Evolutionary conservation across 2,113 vertebrate species (phyloP).

Genomic region (Engraulis encrasicolus): DNA sequence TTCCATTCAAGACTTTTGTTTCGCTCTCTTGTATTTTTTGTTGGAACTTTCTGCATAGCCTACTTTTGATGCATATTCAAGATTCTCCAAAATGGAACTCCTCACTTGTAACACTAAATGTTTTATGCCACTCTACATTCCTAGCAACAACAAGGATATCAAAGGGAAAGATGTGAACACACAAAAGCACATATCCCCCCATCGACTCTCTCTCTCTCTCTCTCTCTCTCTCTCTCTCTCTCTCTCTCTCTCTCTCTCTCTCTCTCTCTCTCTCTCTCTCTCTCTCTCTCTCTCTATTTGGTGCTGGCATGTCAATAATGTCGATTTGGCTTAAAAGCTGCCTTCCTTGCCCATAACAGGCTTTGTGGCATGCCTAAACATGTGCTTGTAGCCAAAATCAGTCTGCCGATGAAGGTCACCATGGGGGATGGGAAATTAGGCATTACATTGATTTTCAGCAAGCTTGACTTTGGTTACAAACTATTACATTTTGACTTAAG

Average conservation of each 20-base stretch:
- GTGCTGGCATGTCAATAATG: conserved; percentile 19
- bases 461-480: neutral
- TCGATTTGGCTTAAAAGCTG: conserved; percentile 28
- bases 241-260: too few species aligned
- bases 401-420: neutral
- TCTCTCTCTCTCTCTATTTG: conserved; percentile 8
- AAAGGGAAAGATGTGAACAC: neutral
- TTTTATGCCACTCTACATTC: neutral
- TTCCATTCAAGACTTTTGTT: neutral
- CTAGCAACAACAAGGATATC: neutral
- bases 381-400: neutral
- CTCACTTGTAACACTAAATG: conserved; percentile 14
- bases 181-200: conserved; percentile 21
- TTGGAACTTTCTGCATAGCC: too few species aligned
- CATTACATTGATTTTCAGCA: neutral
- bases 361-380: neutral
- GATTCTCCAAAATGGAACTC: conserved; percentile 16
- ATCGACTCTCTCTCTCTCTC: conserved; percentile 35
- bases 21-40: neutral
- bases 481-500: neutral
- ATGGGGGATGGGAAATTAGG: neutral
- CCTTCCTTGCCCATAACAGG: conserved; percentile 3
- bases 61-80: neutral
- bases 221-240: too few species aligned
- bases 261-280: too few species aligned